Percentiles rank a stretch among this genome's conserved stretches.
Conservation (phyloP, 2,797 vertebrate species). For the Xenentodon cancila region DNA sequence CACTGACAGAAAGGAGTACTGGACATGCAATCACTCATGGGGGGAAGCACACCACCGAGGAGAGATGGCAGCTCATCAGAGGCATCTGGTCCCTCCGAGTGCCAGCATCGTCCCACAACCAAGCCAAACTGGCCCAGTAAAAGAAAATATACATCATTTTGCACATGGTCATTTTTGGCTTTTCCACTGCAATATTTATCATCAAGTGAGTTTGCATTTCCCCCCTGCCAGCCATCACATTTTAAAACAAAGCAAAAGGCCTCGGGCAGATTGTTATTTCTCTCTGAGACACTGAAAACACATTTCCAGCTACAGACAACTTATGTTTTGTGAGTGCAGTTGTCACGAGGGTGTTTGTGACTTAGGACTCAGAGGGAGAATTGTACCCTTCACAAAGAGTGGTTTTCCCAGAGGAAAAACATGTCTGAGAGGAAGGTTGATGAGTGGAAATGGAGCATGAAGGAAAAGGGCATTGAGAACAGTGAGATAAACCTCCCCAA, state of each 20-base stretch:
- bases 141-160: constrained; percentile 21
- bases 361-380: background rate
- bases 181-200: constrained; percentile 15
- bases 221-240: constrained; percentile 19
- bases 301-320: constrained; percentile 31
- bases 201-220: constrained; percentile 14
- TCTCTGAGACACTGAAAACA: constrained; percentile 25
- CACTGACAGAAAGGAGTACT: constrained; percentile 40
- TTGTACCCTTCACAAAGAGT: no score
- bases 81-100: constrained; percentile 61
- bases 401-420: constrained; percentile 14
- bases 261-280: constrained; percentile 30
- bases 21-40: constrained; percentile 37
- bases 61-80: constrained; percentile 71
- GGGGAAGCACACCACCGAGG: constrained; percentile 48
- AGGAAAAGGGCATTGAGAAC: constrained; percentile 12
- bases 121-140: constrained; percentile 40
- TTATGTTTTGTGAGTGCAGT: constrained; percentile 28
- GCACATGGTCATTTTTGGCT: constrained; percentile 45
- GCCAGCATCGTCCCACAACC: constrained; percentile 52
- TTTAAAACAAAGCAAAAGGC: constrained; percentile 33
- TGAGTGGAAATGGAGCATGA: constrained; percentile 20
- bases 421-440: constrained; percentile 21
- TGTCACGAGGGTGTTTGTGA: constrained; percentile 35
- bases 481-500: constrained; percentile 11